Base-by-base conservation (phyloP, 2,888 invertebrate species). In the Gnatocerus cornutus region DNA sequence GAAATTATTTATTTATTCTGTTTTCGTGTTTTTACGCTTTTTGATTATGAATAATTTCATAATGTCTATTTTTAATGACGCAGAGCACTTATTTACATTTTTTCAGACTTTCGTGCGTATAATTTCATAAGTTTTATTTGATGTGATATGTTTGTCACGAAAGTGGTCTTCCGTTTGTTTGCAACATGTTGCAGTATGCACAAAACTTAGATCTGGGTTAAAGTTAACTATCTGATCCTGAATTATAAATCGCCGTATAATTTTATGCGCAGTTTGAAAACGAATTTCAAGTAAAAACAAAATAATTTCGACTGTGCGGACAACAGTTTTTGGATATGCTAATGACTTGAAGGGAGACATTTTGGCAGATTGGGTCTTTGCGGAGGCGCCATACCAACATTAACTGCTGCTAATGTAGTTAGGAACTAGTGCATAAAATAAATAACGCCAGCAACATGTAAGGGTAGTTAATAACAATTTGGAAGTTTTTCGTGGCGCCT, bases 401-500 rank as follows among this genome's bases (percentile, higher is more conserved):
- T 41, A 41, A 10, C 41, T 41, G 12, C 41, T 1, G 41, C 41
- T 41, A 41, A 41, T 41, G 33, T 33, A 33, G 9, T 33, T 33
- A 43, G 43, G 43, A 43, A 43, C 13, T 16, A 9, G 46, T 16
- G 21, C 27, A 29, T 21, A 21, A 50, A 16, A 50, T 10, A 50
- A 29, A 29, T 29, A 50, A 29, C 27, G 29, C 29, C 14, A 29
- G 48, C 48, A 50, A 50, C 27, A 50, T 21, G 48, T 27, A 10
- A 27, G 7, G 10, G 48, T 29, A 50, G 48, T 50, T 27, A 50
- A 50, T 27, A 50, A 50, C 29, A 50, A 29, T 50, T 50, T 27
- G 21, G n/a, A 8, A 21, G 21, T 50, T 50, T 50, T 50, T 50
- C 21, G 10, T 21, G 0, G 27, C 3, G 48, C 27, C 29, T 27